Evolutionary conservation across 1,140 invertebrate species (phyloP).

Genomic region (Sycophila sp.): DNA sequence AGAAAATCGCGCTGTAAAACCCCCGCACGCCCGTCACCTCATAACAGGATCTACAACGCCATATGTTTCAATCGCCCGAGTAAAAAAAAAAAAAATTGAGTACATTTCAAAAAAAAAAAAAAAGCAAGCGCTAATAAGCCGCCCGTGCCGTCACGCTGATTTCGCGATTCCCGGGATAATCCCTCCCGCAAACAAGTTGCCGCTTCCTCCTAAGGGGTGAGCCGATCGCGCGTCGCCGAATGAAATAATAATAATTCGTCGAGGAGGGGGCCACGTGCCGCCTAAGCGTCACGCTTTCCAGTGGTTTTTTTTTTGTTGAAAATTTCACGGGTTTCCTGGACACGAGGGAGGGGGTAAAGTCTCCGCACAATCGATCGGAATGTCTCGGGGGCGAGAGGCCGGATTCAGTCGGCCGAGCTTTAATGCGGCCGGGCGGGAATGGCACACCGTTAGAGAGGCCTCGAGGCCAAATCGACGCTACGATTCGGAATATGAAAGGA

Average conservation of each 20-base stretch:
- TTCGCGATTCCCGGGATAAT: conserved; percentile 18
- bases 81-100: neutral
- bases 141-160: conserved; percentile 34
- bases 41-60: conserved; percentile 5
- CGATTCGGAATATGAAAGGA: conserved; percentile 52
- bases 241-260: conserved; percentile 67
- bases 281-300: too few species aligned
- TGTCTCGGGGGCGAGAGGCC: conserved; percentile 50
- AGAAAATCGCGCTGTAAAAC: neutral
- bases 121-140: conserved; percentile 7
- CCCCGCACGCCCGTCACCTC: neutral
- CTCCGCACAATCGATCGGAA: neutral
- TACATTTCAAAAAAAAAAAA: neutral
- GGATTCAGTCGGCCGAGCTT: too few species aligned
- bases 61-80: neutral
- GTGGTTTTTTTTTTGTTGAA: too few species aligned
- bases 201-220: conserved; percentile 49
- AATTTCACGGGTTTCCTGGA: too few species aligned
- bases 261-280: conserved; percentile 47
- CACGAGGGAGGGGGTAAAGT: conserved; percentile 38
- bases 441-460: conserved; percentile 44
- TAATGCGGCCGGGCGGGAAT: conserved; percentile 47
- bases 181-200: conserved; percentile 23
- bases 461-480: conserved; percentile 51
- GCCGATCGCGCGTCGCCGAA: conserved; percentile 61